Base-by-base conservation (phyloP, 2,888 invertebrate species). In the Xestia rhomboidea region DNA sequence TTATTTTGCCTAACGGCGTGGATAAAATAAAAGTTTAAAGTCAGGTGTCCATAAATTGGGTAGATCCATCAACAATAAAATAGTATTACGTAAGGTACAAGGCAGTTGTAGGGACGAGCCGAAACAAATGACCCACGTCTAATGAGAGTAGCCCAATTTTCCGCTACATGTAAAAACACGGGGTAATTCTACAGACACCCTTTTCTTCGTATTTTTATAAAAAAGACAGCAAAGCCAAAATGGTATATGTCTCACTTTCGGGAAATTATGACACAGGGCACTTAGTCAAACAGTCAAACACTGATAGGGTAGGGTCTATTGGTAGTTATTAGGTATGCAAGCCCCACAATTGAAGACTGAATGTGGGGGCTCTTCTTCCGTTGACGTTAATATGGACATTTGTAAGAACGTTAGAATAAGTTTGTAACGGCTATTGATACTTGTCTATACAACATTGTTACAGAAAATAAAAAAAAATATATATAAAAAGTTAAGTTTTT, bases 71-170 rank as follows among this genome's bases (percentile, higher is more conserved):
- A 88, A 86, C 83, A 89, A 82, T 85, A 82, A 82, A 81, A 82
- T 81, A 77, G 83, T 73, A 84, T 79, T 83, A 80, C 62, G 68
- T 82, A 84, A 80, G 87, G 77, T 77, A 84, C 75, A 82, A 79
- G 77, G 63, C 81, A 87, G 76, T 82, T 75, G 81, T 80, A 71
- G 51, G 82, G 74, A 74, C 64, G 79, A 87, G 89, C 87, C 81
- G 84, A 90, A 94, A 94, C 90, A 94, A 94, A 94, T 94, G 92
- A 90, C 79, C 88, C 90, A 88, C 77, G 84, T 89, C 91, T 94
- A 94, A 94, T 93, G 93, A 93, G 92, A 91, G 85, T 89, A 85
- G 89, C 90, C 92, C 94, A 94, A 95, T 95, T 94, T 93, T 90
- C 91, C 93, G 93, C 91, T 92, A 93, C 92, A 91, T 89, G 90